Evolutionary conservation across 2,797 vertebrate species (phyloP), one percentile per base, ranked within the genome.

Genomic region (Synaphobranchus kaupii): DNA sequence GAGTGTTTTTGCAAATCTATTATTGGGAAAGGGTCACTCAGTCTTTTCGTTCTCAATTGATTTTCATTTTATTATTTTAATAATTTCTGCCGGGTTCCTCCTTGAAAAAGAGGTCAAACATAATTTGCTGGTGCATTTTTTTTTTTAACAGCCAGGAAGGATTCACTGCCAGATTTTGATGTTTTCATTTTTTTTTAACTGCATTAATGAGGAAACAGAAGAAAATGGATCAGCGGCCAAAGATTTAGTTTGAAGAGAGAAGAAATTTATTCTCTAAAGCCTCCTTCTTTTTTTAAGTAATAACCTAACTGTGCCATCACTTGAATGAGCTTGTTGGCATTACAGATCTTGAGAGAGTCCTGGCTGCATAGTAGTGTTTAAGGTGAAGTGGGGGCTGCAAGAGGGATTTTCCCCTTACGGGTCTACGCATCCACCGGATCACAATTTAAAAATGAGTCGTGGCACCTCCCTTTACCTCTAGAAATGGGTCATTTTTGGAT

Each of bases 401-500:
- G n/a, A 25, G 39, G 78, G 22, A 80, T 60, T 86, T 47, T 25
- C 54, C 73, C 78, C 22, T 13, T 54, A 8, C 44, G 3, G 34
- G 31, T 34, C 71, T 80, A 20, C 20, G 6, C 4, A 13, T 84
- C 17, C 56, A 31, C 20, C 1, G 34, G 54, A 44, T 73, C 56
- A 20, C 12, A 83, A 44, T 54, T 56, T 71, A n/a, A 86, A 48
- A 89, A 78, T 81, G 7, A 91, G 56, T 66, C 5, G 86, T 48
- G 4, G 73, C 83, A 87, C 82, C 83, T 89, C 22, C n/a, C 0
- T 34, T 39, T 31, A 34, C n/a, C 85, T 90, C 87, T 87, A 89
- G 76, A 93, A 91, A 86, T 89, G 73, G 89, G 68, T 90, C 25
- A 12, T 39, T 31, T 56, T 47, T 89, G 88, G 87, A 92, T 93